phyloP scores from a whole-genome alignment of 2,797 vertebrate species.

The Siniperca scherzeri region DNA sequence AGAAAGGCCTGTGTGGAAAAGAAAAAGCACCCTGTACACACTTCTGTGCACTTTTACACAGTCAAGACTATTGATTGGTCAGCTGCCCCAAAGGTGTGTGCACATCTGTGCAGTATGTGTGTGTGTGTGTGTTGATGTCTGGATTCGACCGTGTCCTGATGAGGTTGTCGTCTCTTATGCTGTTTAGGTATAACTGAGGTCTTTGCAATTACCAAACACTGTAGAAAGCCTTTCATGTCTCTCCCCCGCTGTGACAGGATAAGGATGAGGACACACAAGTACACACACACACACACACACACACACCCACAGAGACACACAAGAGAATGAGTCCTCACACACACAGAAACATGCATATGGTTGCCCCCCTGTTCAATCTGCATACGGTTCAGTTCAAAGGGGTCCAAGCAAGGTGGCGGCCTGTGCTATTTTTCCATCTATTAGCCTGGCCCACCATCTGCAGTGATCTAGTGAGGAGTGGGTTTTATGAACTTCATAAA shows the following conservation, averaged over 20 bases:
- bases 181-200: conserved; percentile 81
- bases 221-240: conserved; percentile 92
- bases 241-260: conserved; percentile 72
- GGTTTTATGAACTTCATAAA: conserved; percentile 95
- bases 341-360: conserved; percentile 60
- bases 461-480: conserved; percentile 91
- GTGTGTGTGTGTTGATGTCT: conserved; percentile 23
- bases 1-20: conserved; percentile 71
- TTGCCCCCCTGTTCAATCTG: conserved; percentile 77
- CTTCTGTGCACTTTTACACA: conserved; percentile 64
- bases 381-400: conserved; percentile 93
- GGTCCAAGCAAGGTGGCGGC: conserved; percentile 86
- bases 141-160: conserved; percentile 74
- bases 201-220: conserved; percentile 87
- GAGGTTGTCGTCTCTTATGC: conserved; percentile 84
- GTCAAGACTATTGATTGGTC: conserved; percentile 64
- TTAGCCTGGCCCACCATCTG: conserved; percentile 90
- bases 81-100: conserved; percentile 51
- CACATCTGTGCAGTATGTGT: conserved; percentile 21
- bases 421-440: conserved; percentile 89
- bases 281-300: conserved; percentile 38
- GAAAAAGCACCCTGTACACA: conserved; percentile 57
- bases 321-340: conserved; percentile 41
- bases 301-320: conserved; percentile 20
- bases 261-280: conserved; percentile 51